phyloP scores from a whole-genome alignment of 2,888 invertebrate species.

The Andrena dorsata region DNA sequence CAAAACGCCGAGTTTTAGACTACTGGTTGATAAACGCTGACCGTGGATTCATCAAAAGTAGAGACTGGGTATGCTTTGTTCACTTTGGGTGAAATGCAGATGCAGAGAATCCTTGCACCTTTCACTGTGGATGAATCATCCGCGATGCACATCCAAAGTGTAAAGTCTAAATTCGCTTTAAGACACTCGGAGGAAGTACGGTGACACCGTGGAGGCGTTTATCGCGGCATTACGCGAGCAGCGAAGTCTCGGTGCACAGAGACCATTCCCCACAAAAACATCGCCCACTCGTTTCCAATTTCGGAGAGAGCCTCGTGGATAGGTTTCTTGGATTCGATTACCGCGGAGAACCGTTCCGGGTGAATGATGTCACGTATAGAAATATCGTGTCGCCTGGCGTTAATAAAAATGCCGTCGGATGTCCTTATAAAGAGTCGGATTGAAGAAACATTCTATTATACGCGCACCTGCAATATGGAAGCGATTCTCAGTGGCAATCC shows the following conservation, averaged over 20 bases:
- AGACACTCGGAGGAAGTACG: background rate
- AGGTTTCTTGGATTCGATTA: constrained; percentile 58
- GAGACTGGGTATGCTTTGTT: too few species aligned
- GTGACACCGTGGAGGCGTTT: constrained; percentile 38
- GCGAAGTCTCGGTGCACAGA: constrained; percentile 31
- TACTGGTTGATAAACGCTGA: too few species aligned
- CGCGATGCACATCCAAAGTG: too few species aligned
- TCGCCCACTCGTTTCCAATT: constrained; percentile 70
- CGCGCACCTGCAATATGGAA: too few species aligned
- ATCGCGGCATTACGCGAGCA: constrained; percentile 22
- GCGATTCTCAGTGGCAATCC: too few species aligned
- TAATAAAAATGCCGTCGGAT: constrained; percentile 1
- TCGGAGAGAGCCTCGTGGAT: constrained; percentile 63
- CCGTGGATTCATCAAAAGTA: too few species aligned
- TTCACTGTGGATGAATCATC: too few species aligned
- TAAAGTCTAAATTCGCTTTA: too few species aligned
- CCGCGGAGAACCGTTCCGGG: constrained; percentile 32
- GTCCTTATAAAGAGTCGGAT: background rate
- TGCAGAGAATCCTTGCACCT: too few species aligned
- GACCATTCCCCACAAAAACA: constrained; percentile 59
- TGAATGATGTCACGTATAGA: constrained; percentile 46
- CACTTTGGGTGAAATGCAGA: too few species aligned
- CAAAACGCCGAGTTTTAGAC: too few species aligned
- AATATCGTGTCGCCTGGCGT: background rate
- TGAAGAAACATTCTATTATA: background rate